phyloP scores from a whole-genome alignment of 1,140 invertebrate genomes.

The Drosophila mayri region DNA sequence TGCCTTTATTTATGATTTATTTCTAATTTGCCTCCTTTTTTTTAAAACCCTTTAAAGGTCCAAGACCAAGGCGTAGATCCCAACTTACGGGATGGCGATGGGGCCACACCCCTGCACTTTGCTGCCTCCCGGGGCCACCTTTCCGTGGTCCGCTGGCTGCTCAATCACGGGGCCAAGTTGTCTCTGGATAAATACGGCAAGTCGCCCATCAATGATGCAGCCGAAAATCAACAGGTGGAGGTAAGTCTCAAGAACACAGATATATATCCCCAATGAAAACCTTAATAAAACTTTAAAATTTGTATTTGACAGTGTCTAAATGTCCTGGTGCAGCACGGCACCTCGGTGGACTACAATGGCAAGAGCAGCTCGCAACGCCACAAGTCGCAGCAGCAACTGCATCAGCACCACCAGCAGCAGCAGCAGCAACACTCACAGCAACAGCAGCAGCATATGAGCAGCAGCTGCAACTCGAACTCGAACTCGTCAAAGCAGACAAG shows the following conservation, averaged over 20 bases:
- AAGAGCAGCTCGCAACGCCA: slow-evolving; percentile 67
- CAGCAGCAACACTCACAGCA: slow-evolving; percentile 31
- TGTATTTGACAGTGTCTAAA: slow-evolving; percentile 88
- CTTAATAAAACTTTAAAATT: background rate
- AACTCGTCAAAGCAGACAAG: slow-evolving; percentile 83
- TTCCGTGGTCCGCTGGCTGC: slow-evolving; percentile 92
- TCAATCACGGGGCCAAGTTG: slow-evolving; percentile 91
- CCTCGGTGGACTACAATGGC: slow-evolving; percentile 87
- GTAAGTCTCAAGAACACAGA: slow-evolving; percentile 84
- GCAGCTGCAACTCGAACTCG: slow-evolving; percentile 83
- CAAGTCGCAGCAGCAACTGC: slow-evolving; percentile 64
- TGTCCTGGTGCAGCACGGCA: slow-evolving; percentile 91
- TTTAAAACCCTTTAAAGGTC: slow-evolving; percentile 85
- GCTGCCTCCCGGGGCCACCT: slow-evolving; percentile 93
- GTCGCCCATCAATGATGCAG: slow-evolving; percentile 94
- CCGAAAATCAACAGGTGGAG: slow-evolving; percentile 94
- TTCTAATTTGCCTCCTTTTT: background rate
- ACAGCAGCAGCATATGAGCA: slow-evolving; percentile 64
- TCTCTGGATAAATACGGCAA: slow-evolving; percentile 93
- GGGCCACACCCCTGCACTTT: slow-evolving; percentile 92
- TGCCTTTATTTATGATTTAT: background rate
- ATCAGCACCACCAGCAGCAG: slow-evolving; percentile 44
- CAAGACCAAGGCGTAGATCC: slow-evolving; percentile 92
- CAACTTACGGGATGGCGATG: slow-evolving; percentile 93
- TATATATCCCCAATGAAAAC: too few relatives aligned